Evolutionary conservation across 2,888 invertebrate genomes (phyloP).

Genomic region (Drosophila helvetica): DNA sequence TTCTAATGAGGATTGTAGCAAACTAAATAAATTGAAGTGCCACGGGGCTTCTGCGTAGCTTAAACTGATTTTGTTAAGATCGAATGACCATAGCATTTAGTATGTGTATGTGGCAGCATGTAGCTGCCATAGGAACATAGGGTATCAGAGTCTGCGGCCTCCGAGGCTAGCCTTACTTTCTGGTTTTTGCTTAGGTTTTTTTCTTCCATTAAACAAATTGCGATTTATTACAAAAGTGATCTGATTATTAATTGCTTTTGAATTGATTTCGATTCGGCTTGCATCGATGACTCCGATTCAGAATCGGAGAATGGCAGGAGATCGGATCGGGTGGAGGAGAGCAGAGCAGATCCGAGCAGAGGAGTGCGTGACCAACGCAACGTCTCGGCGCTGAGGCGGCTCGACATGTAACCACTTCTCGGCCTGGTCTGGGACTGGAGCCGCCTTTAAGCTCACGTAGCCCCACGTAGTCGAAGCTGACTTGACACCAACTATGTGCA

Average conservation of each 20-base stretch:
- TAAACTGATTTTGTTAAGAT: background rate
- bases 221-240: slow-evolving; percentile 75
- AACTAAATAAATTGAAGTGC: no score
- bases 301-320: slow-evolving; percentile 20
- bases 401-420: slow-evolving; percentile 42
- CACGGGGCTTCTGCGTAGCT: no score
- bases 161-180: background rate
- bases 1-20: no score
- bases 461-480: slow-evolving; percentile 38
- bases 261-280: slow-evolving; percentile 61
- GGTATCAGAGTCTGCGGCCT: background rate
- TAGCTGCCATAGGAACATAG: background rate
- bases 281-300: slow-evolving; percentile 25
- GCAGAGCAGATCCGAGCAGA: background rate
- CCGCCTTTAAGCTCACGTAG: slow-evolving; percentile 61
- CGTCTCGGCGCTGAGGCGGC: slow-evolving; percentile 42
- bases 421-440: slow-evolving; percentile 6
- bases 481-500: slow-evolving; percentile 42
- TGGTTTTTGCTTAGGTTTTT: slow-evolving; percentile 52
- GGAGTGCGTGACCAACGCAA: slow-evolving; percentile 71
- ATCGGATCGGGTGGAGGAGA: background rate
- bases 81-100: background rate
- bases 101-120: no score
- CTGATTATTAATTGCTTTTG: slow-evolving; percentile 72
- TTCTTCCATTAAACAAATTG: slow-evolving; percentile 64